Evolutionary conservation across 2,888 invertebrate genomes (phyloP).

Genomic region (Antheraea assamensis): DNA sequence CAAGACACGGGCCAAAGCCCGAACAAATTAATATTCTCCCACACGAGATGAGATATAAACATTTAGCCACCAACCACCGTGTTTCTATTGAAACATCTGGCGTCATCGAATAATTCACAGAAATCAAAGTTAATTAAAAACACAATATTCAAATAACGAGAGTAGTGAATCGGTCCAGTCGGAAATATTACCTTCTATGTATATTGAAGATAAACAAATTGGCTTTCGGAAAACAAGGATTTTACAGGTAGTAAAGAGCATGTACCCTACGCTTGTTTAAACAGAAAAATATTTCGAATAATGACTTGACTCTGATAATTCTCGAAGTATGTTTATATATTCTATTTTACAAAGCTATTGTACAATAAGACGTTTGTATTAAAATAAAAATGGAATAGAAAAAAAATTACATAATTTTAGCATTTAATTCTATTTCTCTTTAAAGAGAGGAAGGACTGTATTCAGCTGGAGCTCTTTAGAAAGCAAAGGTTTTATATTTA

Average conservation of each 20-base stretch:
- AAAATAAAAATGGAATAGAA: too few relatives aligned
- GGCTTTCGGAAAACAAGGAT: background rate
- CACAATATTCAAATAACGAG: conserved; percentile 10
- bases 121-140: conserved; percentile 7
- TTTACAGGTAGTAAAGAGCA: background rate
- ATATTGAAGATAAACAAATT: background rate
- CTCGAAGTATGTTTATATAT: too few relatives aligned
- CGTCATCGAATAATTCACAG: conserved; percentile 4
- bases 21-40: conserved; percentile 13
- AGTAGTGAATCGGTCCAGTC: background rate
- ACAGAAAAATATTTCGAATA: background rate
- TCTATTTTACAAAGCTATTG: too few relatives aligned
- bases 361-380: too few relatives aligned
- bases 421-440: too few relatives aligned
- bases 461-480: background rate
- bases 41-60: background rate
- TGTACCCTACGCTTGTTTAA: background rate
- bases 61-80: background rate
- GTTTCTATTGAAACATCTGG: conserved; percentile 3
- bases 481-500: background rate
- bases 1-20: background rate
- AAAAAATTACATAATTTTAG: too few relatives aligned
- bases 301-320: background rate
- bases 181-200: background rate
- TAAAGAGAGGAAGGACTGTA: too few relatives aligned